These are phyloP conservation scores for Hydrotaea cyrtoneurina DNA, from an alignment of 2,888 invertebrate species.

Conservation along the genomic window DNA sequence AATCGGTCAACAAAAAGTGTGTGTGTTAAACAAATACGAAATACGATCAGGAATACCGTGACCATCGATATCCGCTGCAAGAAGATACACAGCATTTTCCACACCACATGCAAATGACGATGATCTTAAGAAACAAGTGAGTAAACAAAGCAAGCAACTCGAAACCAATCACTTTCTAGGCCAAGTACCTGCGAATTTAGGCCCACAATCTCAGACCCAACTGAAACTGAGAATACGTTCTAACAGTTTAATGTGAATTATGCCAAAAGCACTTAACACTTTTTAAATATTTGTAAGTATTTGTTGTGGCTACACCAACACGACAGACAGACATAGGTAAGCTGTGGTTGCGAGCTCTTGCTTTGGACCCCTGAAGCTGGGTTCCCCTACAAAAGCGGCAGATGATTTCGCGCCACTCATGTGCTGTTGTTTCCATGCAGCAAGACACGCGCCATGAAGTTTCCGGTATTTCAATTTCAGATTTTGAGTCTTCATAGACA, in stretches of 20 bases:
- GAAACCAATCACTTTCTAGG: neutral
- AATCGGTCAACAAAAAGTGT: neutral
- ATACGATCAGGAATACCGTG: neutral
- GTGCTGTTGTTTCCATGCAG: neutral
- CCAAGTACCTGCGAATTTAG: constrained; percentile 29
- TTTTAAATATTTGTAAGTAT: neutral
- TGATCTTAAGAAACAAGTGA: constrained; percentile 32
- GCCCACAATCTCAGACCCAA: neutral
- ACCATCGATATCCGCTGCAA: neutral
- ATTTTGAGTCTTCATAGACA: neutral
- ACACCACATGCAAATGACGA: constrained; percentile 22
- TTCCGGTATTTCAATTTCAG: constrained; percentile 49
- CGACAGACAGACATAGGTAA: neutral
- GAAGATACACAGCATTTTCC: neutral
- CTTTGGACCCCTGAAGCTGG: neutral
- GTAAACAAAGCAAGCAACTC: constrained; percentile 19
- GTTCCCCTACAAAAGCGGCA: constrained; percentile 13
- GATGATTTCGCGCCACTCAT: constrained; percentile 32
- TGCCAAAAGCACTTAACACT: constrained; percentile 15
- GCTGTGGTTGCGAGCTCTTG: neutral
- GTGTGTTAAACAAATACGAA: neutral
- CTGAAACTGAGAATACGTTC: neutral
- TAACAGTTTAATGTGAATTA: constrained; percentile 20
- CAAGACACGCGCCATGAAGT: constrained; percentile 56
- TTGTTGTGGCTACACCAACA: neutral